These are phyloP conservation scores for Atlantisia rogersi DNA, from an alignment of 2,113 vertebrate genomes.

Conservation along the genomic window DNA sequence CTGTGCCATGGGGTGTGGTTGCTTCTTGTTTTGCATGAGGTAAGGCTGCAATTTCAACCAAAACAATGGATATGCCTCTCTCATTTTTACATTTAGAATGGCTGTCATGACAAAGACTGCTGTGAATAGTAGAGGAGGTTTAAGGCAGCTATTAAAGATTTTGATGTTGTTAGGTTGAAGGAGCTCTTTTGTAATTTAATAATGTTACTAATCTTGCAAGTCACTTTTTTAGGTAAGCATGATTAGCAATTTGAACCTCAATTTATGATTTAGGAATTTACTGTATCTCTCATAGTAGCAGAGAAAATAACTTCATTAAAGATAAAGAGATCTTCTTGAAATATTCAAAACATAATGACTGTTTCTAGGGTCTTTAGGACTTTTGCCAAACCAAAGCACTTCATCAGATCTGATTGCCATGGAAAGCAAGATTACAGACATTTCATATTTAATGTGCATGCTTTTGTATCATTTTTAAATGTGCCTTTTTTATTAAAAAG, in stretches of 20 bases:
- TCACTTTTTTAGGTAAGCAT: background rate
- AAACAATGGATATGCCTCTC: background rate
- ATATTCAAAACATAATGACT: conserved; percentile 4
- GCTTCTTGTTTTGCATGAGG: background rate
- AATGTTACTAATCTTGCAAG: background rate
- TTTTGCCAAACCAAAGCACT: conserved; percentile 39
- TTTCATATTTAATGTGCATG: background rate
- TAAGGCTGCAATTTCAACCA: background rate
- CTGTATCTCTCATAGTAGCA: background rate
- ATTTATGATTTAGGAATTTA: conserved; percentile 27
- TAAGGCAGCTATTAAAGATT: background rate
- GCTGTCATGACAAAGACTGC: background rate
- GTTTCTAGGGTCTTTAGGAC: conserved; percentile 27
- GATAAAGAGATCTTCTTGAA: conserved; percentile 34
- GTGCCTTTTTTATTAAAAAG: background rate
- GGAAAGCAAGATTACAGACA: background rate
- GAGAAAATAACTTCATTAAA: conserved; percentile 35
- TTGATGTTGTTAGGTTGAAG: background rate
- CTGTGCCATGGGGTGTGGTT: background rate
- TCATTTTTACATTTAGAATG: background rate
- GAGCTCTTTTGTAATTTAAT: background rate
- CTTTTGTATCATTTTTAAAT: background rate
- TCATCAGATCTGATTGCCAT: background rate
- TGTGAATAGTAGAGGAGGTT: background rate
- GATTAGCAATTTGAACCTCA: conserved; percentile 13